Evolutionary conservation across 2,113 vertebrate genomes (phyloP).

Genomic region (Syngnathus typhle): DNA sequence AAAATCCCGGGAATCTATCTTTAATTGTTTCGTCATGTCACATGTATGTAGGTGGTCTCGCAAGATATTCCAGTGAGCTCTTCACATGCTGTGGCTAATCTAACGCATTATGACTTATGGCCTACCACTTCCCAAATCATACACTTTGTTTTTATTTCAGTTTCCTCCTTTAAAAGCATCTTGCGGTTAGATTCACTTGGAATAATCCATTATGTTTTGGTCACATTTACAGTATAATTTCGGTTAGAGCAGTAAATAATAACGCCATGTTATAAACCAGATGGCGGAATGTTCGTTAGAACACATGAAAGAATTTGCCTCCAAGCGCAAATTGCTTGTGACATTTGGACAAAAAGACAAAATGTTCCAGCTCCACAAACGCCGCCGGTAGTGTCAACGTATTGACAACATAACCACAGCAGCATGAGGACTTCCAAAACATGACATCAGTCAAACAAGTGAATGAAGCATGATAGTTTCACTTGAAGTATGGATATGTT

Average conservation of each 20-base stretch:
- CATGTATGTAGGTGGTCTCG: constrained; percentile 5
- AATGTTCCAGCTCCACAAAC: neutral
- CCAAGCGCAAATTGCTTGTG: neutral
- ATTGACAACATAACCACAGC: neutral
- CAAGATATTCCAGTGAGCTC: constrained; percentile 7
- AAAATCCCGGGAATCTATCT: constrained; percentile 23
- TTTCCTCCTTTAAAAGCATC: constrained; percentile 9
- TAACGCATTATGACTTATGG: constrained; percentile 26
- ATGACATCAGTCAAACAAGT: neutral
- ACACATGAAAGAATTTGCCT: neutral
- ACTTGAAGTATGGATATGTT: neutral
- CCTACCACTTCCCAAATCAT: constrained; percentile 18
- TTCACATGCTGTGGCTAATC: constrained; percentile 33
- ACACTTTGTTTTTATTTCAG: constrained; percentile 15
- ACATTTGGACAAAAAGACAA: constrained; percentile 1
- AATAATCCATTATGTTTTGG: neutral
- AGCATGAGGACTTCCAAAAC: neutral
- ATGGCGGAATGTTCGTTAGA: neutral
- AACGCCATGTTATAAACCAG: neutral
- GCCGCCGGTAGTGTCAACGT: neutral
- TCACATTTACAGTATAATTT: neutral
- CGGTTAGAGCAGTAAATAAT: neutral
- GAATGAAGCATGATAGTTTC: neutral
- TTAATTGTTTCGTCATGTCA: constrained; percentile 25
- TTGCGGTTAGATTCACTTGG: constrained; percentile 17